These are phyloP conservation scores for Macrobrachium rosenbergii DNA, from an alignment of 1,140 invertebrate genomes.

Conservation along the genomic window DNA sequence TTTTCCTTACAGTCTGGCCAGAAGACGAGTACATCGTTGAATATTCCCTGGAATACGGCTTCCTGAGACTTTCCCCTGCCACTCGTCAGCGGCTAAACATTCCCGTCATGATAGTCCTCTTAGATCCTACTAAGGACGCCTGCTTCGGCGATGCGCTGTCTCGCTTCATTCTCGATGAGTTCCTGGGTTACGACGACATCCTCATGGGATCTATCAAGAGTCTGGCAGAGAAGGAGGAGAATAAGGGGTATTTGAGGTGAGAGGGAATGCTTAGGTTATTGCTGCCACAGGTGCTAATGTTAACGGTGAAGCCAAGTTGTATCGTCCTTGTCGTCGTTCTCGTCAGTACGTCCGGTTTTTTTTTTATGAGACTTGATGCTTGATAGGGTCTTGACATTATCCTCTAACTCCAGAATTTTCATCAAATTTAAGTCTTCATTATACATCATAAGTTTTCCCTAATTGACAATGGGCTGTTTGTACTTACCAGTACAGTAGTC, in stretches of 20 bases:
- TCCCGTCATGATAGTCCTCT: conserved; percentile 90
- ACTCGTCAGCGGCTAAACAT: conserved; percentile 89
- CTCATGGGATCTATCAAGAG: conserved; percentile 96
- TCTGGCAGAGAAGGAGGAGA: conserved; percentile 94
- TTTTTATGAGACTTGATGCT: too few species aligned
- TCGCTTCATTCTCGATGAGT: conserved; percentile 89
- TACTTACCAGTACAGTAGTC: too few species aligned
- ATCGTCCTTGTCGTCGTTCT: too few species aligned
- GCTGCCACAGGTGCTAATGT: too few species aligned
- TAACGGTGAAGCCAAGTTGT: too few species aligned
- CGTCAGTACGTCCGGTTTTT: too few species aligned
- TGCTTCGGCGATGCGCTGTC: conserved; percentile 96
- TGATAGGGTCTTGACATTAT: too few species aligned
- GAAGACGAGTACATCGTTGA: conserved; percentile 98
- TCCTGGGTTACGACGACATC: conserved; percentile 96
- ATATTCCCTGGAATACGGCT: conserved; percentile 97
- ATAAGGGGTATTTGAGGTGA: conserved; percentile 92
- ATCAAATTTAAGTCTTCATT: too few species aligned
- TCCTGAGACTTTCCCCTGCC: conserved; percentile 88
- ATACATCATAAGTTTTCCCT: too few species aligned
- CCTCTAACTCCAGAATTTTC: too few species aligned
- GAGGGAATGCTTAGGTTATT: not conserved
- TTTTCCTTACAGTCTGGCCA: conserved; percentile 75
- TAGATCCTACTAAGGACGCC: conserved; percentile 88
- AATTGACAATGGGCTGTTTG: too few species aligned